Conservation (phyloP, 2,888 invertebrate genomes). For the Leptinotarsa peninsularis region DNA sequence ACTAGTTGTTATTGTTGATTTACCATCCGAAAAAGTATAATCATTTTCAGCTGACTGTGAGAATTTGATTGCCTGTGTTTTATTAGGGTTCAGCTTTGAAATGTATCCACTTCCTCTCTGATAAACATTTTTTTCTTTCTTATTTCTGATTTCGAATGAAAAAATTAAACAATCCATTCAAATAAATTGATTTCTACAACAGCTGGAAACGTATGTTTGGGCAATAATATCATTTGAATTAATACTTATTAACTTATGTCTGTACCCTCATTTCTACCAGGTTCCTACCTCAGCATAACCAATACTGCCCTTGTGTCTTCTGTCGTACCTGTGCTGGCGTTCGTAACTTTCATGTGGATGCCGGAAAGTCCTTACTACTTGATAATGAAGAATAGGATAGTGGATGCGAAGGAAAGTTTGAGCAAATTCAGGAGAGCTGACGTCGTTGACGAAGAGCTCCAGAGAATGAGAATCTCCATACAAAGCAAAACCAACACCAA, state of each 20-base stretch:
- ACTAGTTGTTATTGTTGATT: too few species aligned
- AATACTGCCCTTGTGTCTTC: constrained; percentile 68
- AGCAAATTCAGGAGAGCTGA: constrained; percentile 64
- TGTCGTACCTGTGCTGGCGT: constrained; percentile 66
- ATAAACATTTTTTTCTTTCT: too few species aligned
- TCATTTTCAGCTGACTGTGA: too few species aligned
- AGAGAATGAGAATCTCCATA: constrained; percentile 47
- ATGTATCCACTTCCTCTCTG: too few species aligned
- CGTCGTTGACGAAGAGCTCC: constrained; percentile 50
- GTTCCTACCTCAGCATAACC: constrained; percentile 65
- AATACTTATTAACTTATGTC: not conserved
- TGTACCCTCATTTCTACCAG: not conserved
- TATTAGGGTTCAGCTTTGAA: too few species aligned
- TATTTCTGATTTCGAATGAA: too few species aligned
- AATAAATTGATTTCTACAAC: too few species aligned
- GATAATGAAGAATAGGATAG: constrained; percentile 63
- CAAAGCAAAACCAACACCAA: constrained; percentile 46
- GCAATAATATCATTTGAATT: not conserved
- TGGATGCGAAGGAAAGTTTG: constrained; percentile 68
- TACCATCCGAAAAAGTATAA: too few species aligned
- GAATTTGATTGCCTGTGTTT: too few species aligned
- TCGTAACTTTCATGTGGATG: constrained; percentile 67
- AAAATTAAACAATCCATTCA: too few species aligned
- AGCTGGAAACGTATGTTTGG: too few species aligned
- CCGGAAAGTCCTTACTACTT: constrained; percentile 73